Conservation (phyloP, 1,140 invertebrate genomes). For the Paraescarpia echinospica region DNA sequence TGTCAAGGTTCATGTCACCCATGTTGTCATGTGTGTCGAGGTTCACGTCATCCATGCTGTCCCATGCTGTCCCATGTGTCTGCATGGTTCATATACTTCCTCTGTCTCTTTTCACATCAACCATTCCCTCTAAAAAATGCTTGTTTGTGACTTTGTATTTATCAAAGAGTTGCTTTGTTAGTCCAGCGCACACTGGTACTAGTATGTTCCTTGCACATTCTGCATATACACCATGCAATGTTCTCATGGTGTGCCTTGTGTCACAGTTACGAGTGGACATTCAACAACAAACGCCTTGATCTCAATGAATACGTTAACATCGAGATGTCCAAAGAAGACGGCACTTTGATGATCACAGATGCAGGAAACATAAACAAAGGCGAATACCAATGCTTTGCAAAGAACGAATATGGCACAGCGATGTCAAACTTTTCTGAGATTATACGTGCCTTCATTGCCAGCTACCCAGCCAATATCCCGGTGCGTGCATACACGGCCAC, state of each 20-base stretch:
- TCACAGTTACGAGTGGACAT: neutral
- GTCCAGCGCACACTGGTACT: no score
- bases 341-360: neutral
- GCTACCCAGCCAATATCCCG: neutral
- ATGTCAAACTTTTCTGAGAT: constrained; percentile 8
- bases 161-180: no score
- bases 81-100: no score
- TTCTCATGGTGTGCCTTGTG: neutral
- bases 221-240: neutral
- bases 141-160: no score
- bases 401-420: constrained; percentile 24
- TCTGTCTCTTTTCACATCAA: no score
- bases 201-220: no score
- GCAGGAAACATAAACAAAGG: constrained; percentile 11
- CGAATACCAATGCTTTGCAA: constrained; percentile 23
- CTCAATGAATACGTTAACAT: neutral
- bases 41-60: no score
- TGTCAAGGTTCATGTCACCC: no score
- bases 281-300: neutral
- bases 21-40: no score
- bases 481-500: neutral
- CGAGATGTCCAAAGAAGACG: neutral
- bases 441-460: neutral
- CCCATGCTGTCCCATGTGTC: no score
- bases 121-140: no score